These are phyloP conservation scores for Triplophysa dalaica DNA, from an alignment of 2,113 vertebrate species.

Conservation along the genomic window DNA sequence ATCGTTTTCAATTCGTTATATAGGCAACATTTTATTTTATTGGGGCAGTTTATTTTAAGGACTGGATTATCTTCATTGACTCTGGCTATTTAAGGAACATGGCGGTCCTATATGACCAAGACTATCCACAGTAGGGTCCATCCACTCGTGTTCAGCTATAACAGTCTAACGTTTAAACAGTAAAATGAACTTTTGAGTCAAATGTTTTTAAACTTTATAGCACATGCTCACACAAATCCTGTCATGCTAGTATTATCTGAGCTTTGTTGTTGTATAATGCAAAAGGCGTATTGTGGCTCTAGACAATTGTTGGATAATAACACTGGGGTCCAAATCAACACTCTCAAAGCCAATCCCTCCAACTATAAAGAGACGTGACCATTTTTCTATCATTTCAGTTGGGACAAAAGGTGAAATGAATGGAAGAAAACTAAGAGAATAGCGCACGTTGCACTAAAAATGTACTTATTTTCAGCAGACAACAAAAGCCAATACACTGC, in stretches of 20 bases:
- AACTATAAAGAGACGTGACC: neutral
- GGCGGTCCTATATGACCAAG: neutral
- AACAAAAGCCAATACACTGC: constrained; percentile 15
- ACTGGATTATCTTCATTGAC: constrained; percentile 65
- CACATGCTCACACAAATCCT: constrained; percentile 69
- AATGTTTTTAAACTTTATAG: constrained; percentile 68
- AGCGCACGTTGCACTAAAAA: neutral
- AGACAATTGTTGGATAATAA: constrained; percentile 71
- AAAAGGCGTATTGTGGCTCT: constrained; percentile 67
- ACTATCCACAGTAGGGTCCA: constrained; percentile 8
- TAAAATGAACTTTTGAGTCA: constrained; percentile 68
- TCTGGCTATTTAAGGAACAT: constrained; percentile 63
- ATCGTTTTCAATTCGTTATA: constrained; percentile 75
- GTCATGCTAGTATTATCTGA: constrained; percentile 67
- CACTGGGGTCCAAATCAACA: constrained; percentile 66
- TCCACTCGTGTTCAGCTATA: neutral
- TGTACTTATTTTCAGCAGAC: constrained; percentile 16
- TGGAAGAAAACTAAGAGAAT: neutral
- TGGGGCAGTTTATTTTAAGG: constrained; percentile 70
- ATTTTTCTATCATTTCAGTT: constrained; percentile 4
- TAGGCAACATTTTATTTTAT: constrained; percentile 74
- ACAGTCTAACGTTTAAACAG: constrained; percentile 38
- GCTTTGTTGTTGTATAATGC: constrained; percentile 62
- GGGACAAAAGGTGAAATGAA: neutral
- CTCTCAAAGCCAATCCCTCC: constrained; percentile 53